Conservation (phyloP, 1,140 invertebrate species). For the Drosophila dunni region DNA sequence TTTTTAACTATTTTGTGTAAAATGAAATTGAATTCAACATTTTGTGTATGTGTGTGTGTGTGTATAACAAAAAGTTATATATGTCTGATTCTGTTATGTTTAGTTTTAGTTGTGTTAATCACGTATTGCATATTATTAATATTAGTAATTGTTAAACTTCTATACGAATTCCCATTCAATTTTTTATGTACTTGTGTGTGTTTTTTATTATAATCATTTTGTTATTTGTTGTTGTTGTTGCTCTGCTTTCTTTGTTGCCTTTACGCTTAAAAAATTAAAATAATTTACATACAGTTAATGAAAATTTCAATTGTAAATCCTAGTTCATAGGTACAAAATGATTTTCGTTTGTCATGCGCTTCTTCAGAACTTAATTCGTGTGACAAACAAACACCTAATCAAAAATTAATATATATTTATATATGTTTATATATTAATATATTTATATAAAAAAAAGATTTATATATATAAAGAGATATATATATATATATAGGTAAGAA, state of each 20-base stretch:
- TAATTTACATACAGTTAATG: constrained; percentile 55
- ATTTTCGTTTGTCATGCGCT: constrained; percentile 46
- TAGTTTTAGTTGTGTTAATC: constrained; percentile 50
- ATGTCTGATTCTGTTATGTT: constrained; percentile 5
- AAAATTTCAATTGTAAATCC: constrained; percentile 42
- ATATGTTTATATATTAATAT: constrained; percentile 29
- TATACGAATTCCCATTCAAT: constrained; percentile 9
- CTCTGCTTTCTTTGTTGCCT: constrained; percentile 14
- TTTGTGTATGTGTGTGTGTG: constrained; percentile 26
- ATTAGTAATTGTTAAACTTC: constrained; percentile 32
- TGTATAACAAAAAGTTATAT: constrained; percentile 41
- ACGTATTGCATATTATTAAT: constrained; percentile 67
- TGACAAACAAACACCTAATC: constrained; percentile 44
- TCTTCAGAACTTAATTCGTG: constrained; percentile 20
- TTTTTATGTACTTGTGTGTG: constrained; percentile 14
- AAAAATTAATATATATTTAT: constrained; percentile 17
- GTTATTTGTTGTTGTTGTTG: constrained; percentile 12
- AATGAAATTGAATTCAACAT: constrained; percentile 55
- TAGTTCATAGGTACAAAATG: constrained; percentile 54
- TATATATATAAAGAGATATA: neutral
- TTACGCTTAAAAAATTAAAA: constrained; percentile 39
- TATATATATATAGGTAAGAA: constrained; percentile 28
- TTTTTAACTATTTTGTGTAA: constrained; percentile 41
- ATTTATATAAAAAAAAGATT: constrained; percentile 12
- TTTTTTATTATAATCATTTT: constrained; percentile 5